Evolutionary conservation across 2,113 vertebrate genomes (phyloP).

Genomic region (Atherinomorus stipes): DNA sequence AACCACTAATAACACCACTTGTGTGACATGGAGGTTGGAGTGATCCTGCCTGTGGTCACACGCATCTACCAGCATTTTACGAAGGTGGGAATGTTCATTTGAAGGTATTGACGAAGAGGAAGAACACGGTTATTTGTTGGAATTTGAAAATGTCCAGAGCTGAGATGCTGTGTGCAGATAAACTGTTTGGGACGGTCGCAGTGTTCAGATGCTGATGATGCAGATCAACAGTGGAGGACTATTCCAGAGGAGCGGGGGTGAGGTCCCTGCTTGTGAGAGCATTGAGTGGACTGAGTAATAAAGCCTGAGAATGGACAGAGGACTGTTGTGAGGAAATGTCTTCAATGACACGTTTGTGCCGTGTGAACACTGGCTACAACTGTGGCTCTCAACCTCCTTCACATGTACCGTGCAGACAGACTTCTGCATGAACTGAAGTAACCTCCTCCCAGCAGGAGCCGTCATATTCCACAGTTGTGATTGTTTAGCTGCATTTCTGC

Average conservation of each 20-base stretch:
- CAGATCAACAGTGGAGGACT: conserved; percentile 36
- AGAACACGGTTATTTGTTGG: conserved; percentile 2
- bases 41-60: background rate
- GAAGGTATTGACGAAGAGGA: conserved; percentile 3
- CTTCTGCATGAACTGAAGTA: background rate
- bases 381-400: background rate
- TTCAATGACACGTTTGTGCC: conserved; percentile 16
- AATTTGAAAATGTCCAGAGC: conserved; percentile 18
- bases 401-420: background rate
- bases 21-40: conserved; percentile 35
- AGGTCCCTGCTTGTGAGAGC: conserved; percentile 5
- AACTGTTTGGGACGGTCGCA: background rate
- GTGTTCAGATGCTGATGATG: conserved; percentile 12
- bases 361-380: background rate
- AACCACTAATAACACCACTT: conserved; percentile 43
- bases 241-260: conserved; percentile 33
- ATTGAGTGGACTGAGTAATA: background rate
- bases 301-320: conserved; percentile 34
- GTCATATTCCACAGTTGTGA: no score
- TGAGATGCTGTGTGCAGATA: conserved; percentile 32
- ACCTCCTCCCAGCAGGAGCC: background rate
- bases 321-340: conserved; percentile 27
- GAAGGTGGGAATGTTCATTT: conserved; percentile 26
- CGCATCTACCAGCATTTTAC: conserved; percentile 7
- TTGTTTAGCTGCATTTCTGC: no score